A percentile compares a stretch with the other conserved stretches of the same genome.
Conservation (phyloP, 2,113 vertebrate genomes). For the Pseudorectes ferrugineus region DNA sequence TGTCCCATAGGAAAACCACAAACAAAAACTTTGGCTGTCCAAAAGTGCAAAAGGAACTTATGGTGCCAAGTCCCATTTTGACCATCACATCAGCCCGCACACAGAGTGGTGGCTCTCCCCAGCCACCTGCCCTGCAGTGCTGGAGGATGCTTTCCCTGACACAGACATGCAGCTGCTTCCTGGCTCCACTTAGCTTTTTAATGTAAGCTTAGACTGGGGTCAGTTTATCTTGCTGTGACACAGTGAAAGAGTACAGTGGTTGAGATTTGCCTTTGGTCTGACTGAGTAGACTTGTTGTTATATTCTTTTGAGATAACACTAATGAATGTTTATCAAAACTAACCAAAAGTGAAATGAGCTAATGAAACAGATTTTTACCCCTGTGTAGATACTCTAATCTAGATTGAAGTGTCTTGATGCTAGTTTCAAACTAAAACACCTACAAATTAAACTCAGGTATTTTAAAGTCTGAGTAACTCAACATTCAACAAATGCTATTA, state of each 20-base stretch:
- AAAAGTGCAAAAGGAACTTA: background rate
- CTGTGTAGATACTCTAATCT: background rate
- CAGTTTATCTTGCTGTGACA: background rate
- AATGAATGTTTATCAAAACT: background rate
- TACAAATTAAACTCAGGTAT: background rate
- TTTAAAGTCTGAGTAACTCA: background rate
- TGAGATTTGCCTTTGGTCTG: background rate
- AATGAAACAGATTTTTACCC: background rate
- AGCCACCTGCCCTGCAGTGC: background rate
- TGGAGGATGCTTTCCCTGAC: background rate
- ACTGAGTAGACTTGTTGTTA: background rate
- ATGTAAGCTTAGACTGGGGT: background rate
- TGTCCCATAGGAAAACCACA: background rate
- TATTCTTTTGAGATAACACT: background rate
- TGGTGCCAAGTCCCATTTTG: background rate
- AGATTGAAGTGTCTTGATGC: background rate
- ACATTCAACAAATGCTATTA: background rate
- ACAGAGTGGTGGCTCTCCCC: background rate
- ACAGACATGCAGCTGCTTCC: background rate
- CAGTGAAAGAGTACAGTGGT: background rate
- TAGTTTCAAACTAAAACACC: background rate
- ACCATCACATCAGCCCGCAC: background rate
- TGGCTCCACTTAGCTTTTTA: background rate
- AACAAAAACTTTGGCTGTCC: background rate
- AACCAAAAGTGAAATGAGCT: background rate